Percentiles rank a stretch among this genome's conserved stretches.
Conservation (phyloP, 2,888 invertebrate species). For the Imbricaverruca yamaguchii region DNA sequence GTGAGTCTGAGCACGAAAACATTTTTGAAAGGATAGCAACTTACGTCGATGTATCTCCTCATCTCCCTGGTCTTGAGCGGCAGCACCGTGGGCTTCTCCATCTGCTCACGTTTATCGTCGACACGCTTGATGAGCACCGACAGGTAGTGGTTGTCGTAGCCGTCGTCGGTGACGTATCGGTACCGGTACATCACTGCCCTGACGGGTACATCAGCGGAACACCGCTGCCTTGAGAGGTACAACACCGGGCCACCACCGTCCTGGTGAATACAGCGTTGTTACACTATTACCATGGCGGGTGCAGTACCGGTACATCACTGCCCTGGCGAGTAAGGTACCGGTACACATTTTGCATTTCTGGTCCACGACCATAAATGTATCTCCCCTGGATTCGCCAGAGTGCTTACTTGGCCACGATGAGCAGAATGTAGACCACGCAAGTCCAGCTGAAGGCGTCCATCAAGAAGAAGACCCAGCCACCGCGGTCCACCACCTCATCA, state of each 20-base stretch:
- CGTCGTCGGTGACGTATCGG: conserved; percentile 38
- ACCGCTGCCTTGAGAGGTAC: too few species aligned
- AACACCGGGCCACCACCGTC: too few species aligned
- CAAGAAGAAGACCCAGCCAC: conserved; percentile 20
- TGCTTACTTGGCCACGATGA: not conserved
- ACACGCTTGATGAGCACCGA: conserved; percentile 38
- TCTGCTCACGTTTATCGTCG: conserved; percentile 38
- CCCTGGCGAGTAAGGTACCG: conserved; percentile 30
- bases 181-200: conserved; percentile 37
- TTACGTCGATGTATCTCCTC: conserved; percentile 38
- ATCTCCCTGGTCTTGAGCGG: conserved; percentile 41
- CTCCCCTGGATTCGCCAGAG: too few species aligned
- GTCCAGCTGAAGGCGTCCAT: conserved; percentile 22
- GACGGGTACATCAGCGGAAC: too few species aligned
- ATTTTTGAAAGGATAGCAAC: too few species aligned
- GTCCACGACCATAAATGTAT: too few species aligned
- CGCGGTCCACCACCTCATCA: conserved; percentile 17
- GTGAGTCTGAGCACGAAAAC: too few species aligned
- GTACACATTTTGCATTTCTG: too few species aligned
- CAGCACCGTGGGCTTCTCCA: conserved; percentile 40
- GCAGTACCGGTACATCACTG: conserved; percentile 36
- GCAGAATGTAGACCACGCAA: conserved; percentile 5
- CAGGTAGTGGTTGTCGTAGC: conserved; percentile 42
- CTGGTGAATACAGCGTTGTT: too few species aligned
- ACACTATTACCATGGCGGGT: too few species aligned